A percentile compares a stretch with the other conserved stretches of the same genome.
These are phyloP conservation scores for Tauraco hartlaubi DNA, from an alignment of 2,797 vertebrate species.

Conservation along the genomic window DNA sequence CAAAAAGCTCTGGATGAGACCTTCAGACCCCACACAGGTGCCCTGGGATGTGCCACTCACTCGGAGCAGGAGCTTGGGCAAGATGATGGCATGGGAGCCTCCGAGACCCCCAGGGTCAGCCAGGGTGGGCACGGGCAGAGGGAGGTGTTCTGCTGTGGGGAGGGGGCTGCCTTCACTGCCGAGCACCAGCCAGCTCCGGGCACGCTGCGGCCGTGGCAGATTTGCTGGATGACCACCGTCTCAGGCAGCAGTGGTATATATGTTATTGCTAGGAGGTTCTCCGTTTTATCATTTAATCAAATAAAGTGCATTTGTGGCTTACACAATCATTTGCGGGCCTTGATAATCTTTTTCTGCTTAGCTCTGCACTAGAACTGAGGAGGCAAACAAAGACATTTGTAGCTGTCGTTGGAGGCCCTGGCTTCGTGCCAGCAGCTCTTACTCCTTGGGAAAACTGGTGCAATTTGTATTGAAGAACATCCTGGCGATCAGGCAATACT, in stretches of 20 bases:
- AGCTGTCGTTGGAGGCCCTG: conserved; percentile 53
- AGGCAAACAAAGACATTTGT: conserved; percentile 73
- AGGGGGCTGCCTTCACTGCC: background rate
- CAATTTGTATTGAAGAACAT: conserved; percentile 46
- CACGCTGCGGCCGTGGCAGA: background rate
- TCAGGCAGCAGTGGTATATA: background rate
- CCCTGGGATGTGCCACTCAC: background rate
- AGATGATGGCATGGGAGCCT: background rate
- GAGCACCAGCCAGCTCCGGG: rapidly evolving
- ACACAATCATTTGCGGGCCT: conserved; percentile 52
- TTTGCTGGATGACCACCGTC: background rate
- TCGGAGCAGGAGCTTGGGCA: rapidly evolving
- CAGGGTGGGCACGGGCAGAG: background rate
- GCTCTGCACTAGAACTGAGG: conserved; percentile 39
- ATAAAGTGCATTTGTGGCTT: conserved; percentile 70
- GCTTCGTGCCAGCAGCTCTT: conserved; percentile 52
- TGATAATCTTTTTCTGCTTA: conserved; percentile 72
- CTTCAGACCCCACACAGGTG: background rate
- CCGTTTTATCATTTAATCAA: conserved; percentile 73
- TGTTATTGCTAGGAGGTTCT: conserved; percentile 34
- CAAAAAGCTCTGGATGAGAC: background rate
- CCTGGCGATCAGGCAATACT: background rate
- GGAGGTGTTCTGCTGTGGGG: rapidly evolving
- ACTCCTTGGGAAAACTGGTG: conserved; percentile 18
- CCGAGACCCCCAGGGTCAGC: background rate